Conservation (phyloP, 2,797 vertebrate species). For the Oryzias dopingdopingensis region DNA sequence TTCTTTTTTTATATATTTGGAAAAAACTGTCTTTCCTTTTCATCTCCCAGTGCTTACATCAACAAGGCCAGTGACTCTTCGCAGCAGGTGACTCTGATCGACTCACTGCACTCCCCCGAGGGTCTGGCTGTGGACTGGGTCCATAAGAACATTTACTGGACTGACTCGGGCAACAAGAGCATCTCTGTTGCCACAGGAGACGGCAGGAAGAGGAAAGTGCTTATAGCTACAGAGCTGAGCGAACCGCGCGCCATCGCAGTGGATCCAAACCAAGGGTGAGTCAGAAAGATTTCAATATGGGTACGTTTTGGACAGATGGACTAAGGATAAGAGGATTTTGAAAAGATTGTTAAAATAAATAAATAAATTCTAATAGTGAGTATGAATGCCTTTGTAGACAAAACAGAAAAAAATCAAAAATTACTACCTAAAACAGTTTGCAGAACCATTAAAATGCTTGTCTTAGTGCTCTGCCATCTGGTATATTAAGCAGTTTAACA, state of each 20-base stretch:
- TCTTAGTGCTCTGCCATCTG: constrained; percentile 9
- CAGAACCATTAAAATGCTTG: constrained; percentile 2
- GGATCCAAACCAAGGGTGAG: constrained; percentile 92
- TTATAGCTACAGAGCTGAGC: constrained; percentile 86
- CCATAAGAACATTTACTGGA: constrained; percentile 99
- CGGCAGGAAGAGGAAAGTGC: constrained; percentile 86
- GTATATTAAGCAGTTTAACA: constrained; percentile 19
- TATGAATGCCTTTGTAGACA: no score
- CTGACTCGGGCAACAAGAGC: constrained; percentile 94
- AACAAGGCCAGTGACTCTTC: constrained; percentile 90
- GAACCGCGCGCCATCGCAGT: constrained; percentile 94
- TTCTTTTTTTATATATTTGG: no score
- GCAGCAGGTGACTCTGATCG: constrained; percentile 88
- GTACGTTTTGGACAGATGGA: constrained; percentile 12
- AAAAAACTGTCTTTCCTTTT: not conserved
- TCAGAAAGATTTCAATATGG: not conserved
- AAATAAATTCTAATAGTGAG: not conserved
- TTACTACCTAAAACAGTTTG: constrained; percentile 8
- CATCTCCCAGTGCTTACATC: constrained; percentile 84
- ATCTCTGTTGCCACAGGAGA: constrained; percentile 93
- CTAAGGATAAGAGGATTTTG: not conserved
- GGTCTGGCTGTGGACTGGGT: constrained; percentile 97
- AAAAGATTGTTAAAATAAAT: not conserved
- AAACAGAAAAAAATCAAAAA: not conserved
- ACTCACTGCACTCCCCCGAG: constrained; percentile 91